These are phyloP conservation scores for Hirudo medicinalis DNA, from an alignment of 1,140 invertebrate species.

Conservation along the genomic window DNA sequence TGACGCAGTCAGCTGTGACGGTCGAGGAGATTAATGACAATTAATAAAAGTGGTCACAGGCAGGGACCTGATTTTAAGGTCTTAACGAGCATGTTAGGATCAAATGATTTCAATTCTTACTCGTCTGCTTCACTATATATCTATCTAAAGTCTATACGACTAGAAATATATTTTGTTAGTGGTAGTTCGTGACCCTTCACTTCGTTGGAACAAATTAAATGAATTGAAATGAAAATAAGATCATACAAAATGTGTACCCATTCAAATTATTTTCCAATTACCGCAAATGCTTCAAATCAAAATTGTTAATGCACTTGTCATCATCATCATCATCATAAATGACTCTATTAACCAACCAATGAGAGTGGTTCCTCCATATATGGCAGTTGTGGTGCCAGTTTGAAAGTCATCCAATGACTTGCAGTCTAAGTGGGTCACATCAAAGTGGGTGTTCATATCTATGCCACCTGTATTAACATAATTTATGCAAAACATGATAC, in stretches of 20 bases:
- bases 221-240: no score
- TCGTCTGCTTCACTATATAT: no score
- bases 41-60: no score
- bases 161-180: no score
- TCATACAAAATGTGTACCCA: not conserved
- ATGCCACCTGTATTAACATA: constrained; percentile 49
- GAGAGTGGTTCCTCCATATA: constrained; percentile 72
- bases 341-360: constrained; percentile 47
- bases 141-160: no score
- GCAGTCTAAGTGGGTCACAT: constrained; percentile 59
- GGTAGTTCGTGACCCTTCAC: no score
- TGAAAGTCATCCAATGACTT: constrained; percentile 68
- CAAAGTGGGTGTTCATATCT: constrained; percentile 68
- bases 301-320: not conserved
- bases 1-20: constrained; percentile 65
- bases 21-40: no score
- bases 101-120: no score
- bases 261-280: not conserved
- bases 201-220: no score
- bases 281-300: no score
- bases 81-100: no score
- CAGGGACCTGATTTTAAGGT: no score
- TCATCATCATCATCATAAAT: constrained; percentile 4
- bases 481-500: not conserved
- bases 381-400: constrained; percentile 63